Conservation (phyloP, 2,113 vertebrate species). For the Macrotus californicus region DNA sequence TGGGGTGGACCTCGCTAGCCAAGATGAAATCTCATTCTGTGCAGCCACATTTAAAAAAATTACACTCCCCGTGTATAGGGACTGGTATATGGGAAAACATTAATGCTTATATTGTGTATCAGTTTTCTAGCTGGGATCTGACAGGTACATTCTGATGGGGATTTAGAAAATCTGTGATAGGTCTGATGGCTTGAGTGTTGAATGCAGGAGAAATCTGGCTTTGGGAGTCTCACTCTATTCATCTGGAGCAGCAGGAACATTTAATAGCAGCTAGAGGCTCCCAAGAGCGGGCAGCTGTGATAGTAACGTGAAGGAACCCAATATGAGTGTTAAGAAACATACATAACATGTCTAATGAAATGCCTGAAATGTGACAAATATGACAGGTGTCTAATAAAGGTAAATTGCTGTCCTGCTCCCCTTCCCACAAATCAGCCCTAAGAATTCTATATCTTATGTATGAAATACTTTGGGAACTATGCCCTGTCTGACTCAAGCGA, state of each 20-base stretch:
- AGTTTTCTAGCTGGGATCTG: background rate
- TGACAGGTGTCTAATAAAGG: background rate
- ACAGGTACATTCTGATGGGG: background rate
- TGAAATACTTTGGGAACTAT: background rate
- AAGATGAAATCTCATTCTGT: background rate
- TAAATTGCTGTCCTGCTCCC: background rate
- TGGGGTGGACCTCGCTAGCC: no score
- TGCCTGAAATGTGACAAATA: background rate
- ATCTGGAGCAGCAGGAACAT: background rate
- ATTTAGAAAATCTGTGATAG: background rate
- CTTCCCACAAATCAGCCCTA: background rate
- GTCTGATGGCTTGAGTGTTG: background rate
- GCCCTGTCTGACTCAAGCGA: background rate
- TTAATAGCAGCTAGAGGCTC: background rate
- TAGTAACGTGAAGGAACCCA: background rate
- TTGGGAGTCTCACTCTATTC: background rate
- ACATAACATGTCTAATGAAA: background rate
- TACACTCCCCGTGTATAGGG: background rate
- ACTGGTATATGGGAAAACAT: background rate
- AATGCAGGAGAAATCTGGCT: background rate
- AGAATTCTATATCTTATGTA: background rate
- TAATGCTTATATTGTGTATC: background rate
- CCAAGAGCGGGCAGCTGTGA: background rate
- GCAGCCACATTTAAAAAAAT: background rate
- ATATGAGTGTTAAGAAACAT: background rate